A percentile compares a stretch with the other conserved stretches of the same genome.
Evolutionary conservation across 2,113 vertebrate species (phyloP).

Genomic region (Zosterops lateralis): DNA sequence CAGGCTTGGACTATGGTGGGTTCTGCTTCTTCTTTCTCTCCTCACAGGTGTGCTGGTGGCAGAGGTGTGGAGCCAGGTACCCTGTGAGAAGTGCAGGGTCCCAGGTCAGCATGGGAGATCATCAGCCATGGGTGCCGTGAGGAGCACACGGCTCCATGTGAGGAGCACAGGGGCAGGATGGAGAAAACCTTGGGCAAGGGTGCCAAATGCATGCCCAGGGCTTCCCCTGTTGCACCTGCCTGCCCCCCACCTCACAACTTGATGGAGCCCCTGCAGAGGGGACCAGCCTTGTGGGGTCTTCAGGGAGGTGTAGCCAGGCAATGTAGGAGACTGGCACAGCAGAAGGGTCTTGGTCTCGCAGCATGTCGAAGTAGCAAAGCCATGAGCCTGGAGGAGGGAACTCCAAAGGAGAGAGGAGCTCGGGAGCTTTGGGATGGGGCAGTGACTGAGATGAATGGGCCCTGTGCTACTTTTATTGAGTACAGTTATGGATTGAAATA

Average conservation of each 20-base stretch:
- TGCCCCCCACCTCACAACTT: fast-evolving
- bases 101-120: neutral
- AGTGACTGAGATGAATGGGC: too few species aligned
- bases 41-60: neutral
- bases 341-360: fast-evolving
- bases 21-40: neutral
- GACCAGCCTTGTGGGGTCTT: neutral
- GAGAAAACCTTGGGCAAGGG: too few species aligned
- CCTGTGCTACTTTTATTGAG: neutral
- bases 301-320: neutral
- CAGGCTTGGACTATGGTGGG: constrained; percentile 76
- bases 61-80: neutral
- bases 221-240: neutral
- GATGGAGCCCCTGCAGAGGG: neutral
- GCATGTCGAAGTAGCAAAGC: fast-evolving
- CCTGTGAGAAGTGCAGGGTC: too few species aligned
- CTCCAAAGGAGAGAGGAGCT: too few species aligned
- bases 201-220: fast-evolving
- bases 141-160: too few species aligned
- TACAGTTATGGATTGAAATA: neutral
- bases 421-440: too few species aligned
- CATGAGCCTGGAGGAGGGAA: neutral
- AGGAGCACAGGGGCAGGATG: neutral
- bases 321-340: fast-evolving
- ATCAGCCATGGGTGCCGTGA: neutral